These are phyloP conservation scores for Ariolimax columbianus DNA, from an alignment of 2,888 invertebrate species.

Conservation along the genomic window DNA sequence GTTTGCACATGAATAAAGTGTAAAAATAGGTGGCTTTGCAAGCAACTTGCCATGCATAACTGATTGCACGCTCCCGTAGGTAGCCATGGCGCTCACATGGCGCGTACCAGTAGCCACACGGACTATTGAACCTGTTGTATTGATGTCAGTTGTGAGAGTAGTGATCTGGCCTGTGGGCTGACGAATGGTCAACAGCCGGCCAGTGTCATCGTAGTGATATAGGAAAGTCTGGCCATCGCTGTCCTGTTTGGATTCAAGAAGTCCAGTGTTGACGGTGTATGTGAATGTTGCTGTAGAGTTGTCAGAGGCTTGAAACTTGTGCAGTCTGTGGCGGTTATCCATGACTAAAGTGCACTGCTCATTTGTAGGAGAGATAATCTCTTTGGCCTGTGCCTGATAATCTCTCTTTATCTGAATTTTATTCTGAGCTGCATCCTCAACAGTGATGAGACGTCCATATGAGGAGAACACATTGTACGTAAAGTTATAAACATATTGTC, in stretches of 20 bases:
- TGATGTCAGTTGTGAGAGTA: slow-evolving; percentile 78
- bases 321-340: slow-evolving; percentile 94
- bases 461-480: slow-evolving; percentile 97
- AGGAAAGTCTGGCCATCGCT: slow-evolving; percentile 87
- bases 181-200: slow-evolving; percentile 90
- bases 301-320: slow-evolving; percentile 91
- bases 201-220: slow-evolving; percentile 93
- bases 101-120: slow-evolving; percentile 77
- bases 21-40: slow-evolving; percentile 55
- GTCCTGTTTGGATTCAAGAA: slow-evolving; percentile 82
- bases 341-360: slow-evolving; percentile 83
- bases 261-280: slow-evolving; percentile 91
- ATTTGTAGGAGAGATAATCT: slow-evolving; percentile 81
- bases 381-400: slow-evolving; percentile 88
- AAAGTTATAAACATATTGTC: slow-evolving; percentile 95
- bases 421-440: slow-evolving; percentile 92
- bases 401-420: slow-evolving; percentile 91
- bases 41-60: slow-evolving; percentile 77
- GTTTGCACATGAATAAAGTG: slow-evolving; percentile 30
- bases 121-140: slow-evolving; percentile 77
- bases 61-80: slow-evolving; percentile 78
- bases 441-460: slow-evolving; percentile 94
- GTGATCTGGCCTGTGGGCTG: slow-evolving; percentile 96
- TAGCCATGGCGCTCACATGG: slow-evolving; percentile 77
- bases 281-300: slow-evolving; percentile 96